Evolutionary conservation across 1,140 invertebrate genomes (phyloP).

Genomic region (Dendrolimus punctatus): DNA sequence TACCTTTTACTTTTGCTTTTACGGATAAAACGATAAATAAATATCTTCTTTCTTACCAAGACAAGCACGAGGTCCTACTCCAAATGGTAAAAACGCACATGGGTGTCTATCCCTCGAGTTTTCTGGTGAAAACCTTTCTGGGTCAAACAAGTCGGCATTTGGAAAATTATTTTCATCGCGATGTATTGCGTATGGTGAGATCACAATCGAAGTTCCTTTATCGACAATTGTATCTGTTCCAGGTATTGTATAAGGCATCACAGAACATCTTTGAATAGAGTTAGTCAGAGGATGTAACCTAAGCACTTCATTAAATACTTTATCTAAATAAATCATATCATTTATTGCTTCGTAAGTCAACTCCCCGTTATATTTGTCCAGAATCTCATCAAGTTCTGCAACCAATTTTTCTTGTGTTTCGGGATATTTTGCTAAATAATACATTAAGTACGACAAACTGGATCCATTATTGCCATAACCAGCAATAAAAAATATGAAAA

Average conservation of each 20-base stretch:
- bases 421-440: slow-evolving; percentile 40
- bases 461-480: slow-evolving; percentile 38
- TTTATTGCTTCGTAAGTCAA: slow-evolving; percentile 22
- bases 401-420: slow-evolving; percentile 18
- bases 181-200: slow-evolving; percentile 24
- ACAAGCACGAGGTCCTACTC: slow-evolving; percentile 73
- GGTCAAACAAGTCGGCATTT: slow-evolving; percentile 72
- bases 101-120: slow-evolving; percentile 47
- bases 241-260: slow-evolving; percentile 59
- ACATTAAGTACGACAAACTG: slow-evolving; percentile 27
- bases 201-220: slow-evolving; percentile 35
- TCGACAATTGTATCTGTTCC: slow-evolving; percentile 62
- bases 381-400: slow-evolving; percentile 14
- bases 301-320: slow-evolving; percentile 23
- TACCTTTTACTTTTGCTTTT: no score
- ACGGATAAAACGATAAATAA: neutral
- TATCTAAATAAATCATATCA: slow-evolving; percentile 24
- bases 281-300: slow-evolving; percentile 20
- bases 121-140: slow-evolving; percentile 66
- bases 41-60: slow-evolving; percentile 50
- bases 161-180: slow-evolving; percentile 29
- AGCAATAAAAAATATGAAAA: slow-evolving; percentile 42
- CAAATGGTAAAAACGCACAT: slow-evolving; percentile 72
- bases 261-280: slow-evolving; percentile 8
- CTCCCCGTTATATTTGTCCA: slow-evolving; percentile 17